Conservation (phyloP, 2,888 invertebrate species). For the Dione vanillae region DNA sequence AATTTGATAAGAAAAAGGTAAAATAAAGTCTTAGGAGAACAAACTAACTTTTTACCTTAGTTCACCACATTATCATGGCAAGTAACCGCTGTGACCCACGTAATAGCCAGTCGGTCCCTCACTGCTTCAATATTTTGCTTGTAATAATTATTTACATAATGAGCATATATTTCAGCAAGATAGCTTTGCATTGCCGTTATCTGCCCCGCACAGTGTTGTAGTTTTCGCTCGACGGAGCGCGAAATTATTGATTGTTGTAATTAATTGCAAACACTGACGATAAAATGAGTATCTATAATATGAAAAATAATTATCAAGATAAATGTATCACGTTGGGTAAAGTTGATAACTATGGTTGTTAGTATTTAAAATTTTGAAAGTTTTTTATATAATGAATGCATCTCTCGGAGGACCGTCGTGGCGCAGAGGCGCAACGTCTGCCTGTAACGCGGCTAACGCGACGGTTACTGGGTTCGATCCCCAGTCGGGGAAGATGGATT, state of each 20-base stretch:
- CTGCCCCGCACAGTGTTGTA: conserved; percentile 62
- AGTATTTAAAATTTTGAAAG: neutral
- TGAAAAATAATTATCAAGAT: conserved; percentile 50
- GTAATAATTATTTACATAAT: conserved; percentile 39
- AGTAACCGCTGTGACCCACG: no score
- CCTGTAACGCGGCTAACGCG: no score
- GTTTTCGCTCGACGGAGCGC: conserved; percentile 71
- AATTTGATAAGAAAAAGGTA: no score
- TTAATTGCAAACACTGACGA: conserved; percentile 73
- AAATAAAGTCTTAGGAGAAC: no score
- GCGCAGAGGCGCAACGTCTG: no score
- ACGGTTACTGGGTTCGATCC: no score
- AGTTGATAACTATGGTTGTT: neutral
- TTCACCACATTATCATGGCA: no score
- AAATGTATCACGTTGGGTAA: neutral
- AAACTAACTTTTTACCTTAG: no score
- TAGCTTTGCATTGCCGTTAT: conserved; percentile 58
- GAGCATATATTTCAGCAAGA: conserved; percentile 51
- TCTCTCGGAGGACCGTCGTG: no score
- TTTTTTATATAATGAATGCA: no score
- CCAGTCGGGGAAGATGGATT: no score
- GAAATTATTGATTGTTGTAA: conserved; percentile 79
- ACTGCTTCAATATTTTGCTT: neutral
- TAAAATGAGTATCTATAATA: conserved; percentile 64
- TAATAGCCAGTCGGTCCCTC: neutral